Evolutionary conservation across 2,797 vertebrate genomes (phyloP), one percentile per base, ranked within the genome.

Genomic region (Gobio occitaniae): DNA sequence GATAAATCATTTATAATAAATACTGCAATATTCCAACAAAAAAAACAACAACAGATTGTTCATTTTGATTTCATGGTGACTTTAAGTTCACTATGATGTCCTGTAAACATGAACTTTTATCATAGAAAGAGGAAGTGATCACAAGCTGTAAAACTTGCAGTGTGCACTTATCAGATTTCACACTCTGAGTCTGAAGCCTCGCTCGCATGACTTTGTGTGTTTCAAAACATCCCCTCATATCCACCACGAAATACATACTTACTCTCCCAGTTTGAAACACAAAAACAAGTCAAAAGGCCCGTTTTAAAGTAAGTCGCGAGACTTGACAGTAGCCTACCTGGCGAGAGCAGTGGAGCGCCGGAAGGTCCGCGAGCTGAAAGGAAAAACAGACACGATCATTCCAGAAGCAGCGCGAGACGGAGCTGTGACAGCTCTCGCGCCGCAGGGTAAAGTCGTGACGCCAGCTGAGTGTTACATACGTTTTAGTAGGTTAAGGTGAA

Each of bases 291-390:
- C 10, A 71, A 9, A 77, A 32, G 16, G 5, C 16, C 2, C 2
- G 5, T 17, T 63, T 72, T 63, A 6, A 17, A 21, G 48, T 17
- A 36, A 41, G 32, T 8, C 13, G 2, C 5, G 16, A 52, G 56
- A n/a, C 50, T 29, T 66, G 86, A 4, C 29, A 17, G 83, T 93
- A 32, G 32, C 32, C 32, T 32, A 97, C 96, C 94, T 96, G 89
- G 75, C 90, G 87, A 74, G 90, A 78, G 48, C 88, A 90, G 88
- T 89, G 91, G 89, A 93, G 89, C 86, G 89, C 87, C 87, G 92
- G 96, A 91, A 96, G 76, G 87, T 96, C 93, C 1, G 80, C 89
- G 91, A 90, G 87, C 56, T 84, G 72, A 50, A 82, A 74, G 44
- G 32, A 29, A 10, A 74, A 10, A 9, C 54, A 50, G n/a, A 63